phyloP scores from a whole-genome alignment of 2,797 vertebrate species.

The Brachymystax lenok region DNA sequence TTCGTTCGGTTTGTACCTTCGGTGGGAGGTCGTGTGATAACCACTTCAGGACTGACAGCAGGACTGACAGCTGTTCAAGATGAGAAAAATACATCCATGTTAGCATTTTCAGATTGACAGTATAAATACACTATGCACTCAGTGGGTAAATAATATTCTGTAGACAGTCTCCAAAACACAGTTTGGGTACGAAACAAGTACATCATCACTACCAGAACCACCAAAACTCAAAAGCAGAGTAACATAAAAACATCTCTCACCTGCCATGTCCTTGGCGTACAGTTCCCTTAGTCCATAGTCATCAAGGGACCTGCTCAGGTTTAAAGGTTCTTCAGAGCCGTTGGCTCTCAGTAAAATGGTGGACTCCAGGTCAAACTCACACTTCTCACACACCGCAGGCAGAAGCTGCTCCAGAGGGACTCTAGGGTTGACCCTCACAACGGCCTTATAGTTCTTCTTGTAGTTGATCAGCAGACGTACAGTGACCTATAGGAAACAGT shows the following conservation, averaged over 20 bases:
- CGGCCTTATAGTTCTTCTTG: constrained; percentile 88
- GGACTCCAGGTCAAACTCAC: constrained; percentile 83
- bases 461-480: constrained; percentile 94
- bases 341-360: constrained; percentile 83
- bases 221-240: neutral
- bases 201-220: neutral
- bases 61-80: constrained; percentile 25
- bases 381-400: constrained; percentile 86
- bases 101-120: neutral
- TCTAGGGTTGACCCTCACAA: constrained; percentile 90
- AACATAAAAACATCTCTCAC: constrained; percentile 36
- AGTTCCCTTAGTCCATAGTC: constrained; percentile 90
- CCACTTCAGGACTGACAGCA: constrained; percentile 25
- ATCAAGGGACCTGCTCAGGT: constrained; percentile 84
- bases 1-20: neutral
- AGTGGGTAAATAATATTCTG: neutral
- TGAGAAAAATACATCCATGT: constrained; percentile 15
- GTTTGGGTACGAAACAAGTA: neutral
- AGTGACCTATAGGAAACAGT: constrained; percentile 78
- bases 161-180: neutral
- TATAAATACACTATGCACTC: neutral
- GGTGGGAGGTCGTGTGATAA: constrained; percentile 31
- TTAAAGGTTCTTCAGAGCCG: constrained; percentile 80
- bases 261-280: constrained; percentile 84
- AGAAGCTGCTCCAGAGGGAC: constrained; percentile 81